A percentile compares a stretch with the other conserved stretches of the same genome.
These are phyloP conservation scores for Maccullochella peelii DNA, from an alignment of 2,113 vertebrate species.

Conservation along the genomic window DNA sequence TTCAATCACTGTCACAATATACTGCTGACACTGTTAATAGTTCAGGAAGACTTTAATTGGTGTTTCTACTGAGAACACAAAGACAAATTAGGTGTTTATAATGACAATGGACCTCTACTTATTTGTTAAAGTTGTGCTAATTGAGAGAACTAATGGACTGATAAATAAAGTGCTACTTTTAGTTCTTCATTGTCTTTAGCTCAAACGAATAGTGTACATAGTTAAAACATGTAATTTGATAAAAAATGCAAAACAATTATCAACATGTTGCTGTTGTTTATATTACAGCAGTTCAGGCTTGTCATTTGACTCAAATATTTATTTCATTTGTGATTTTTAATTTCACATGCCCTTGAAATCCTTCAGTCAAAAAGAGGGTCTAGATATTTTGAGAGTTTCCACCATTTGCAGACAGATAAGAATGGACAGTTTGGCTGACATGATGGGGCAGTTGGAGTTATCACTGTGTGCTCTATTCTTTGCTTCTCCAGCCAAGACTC, in stretches of 20 bases:
- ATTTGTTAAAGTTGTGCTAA: slow-evolving; percentile 14
- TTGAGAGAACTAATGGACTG: slow-evolving; percentile 1
- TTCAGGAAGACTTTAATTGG: slow-evolving; percentile 21
- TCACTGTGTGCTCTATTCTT: slow-evolving; percentile 5
- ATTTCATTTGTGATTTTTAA: background rate
- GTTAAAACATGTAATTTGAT: slow-evolving; percentile 3
- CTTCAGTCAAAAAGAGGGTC: background rate
- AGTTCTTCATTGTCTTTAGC: background rate
- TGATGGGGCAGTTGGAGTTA: slow-evolving; percentile 20
- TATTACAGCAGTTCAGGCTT: background rate
- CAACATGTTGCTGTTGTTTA: background rate
- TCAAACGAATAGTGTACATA: background rate
- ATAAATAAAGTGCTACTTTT: background rate
- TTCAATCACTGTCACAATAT: slow-evolving; percentile 6
- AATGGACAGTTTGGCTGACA: slow-evolving; percentile 10
- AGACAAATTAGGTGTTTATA: slow-evolving; percentile 40
- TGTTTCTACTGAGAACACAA: slow-evolving; percentile 10
- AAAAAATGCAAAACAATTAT: background rate
- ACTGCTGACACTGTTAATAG: slow-evolving; percentile 25
- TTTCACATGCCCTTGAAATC: slow-evolving; percentile 3
- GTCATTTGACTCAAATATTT: background rate
- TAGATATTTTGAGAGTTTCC: background rate
- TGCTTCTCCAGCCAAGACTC: slow-evolving; percentile 47
- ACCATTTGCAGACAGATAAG: background rate
- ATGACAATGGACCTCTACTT: slow-evolving; percentile 1